phyloP scores from a whole-genome alignment of 2,888 invertebrate genomes.

The Mythimna vitellina region DNA sequence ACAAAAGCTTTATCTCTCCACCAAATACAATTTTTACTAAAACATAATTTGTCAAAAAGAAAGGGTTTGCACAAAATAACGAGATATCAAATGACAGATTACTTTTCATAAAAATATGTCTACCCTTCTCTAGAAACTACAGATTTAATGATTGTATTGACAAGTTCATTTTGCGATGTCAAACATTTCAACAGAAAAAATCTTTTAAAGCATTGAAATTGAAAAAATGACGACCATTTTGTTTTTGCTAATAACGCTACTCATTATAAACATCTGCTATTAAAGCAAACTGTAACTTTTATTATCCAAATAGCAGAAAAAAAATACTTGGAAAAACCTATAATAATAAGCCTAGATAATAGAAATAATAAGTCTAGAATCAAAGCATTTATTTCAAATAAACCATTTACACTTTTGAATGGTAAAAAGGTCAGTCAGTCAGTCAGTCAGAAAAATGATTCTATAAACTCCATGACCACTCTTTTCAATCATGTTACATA shows the following conservation, averaged over 20 bases:
- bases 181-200: conserved; percentile 6
- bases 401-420: no score
- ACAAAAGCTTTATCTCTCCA: neutral
- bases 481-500: no score
- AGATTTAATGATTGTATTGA: conserved; percentile 15
- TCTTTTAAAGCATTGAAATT: neutral
- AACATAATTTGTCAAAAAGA: neutral
- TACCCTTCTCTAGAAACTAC: neutral
- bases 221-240: neutral
- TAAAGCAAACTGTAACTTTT: no score
- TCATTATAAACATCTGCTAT: neutral
- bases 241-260: neutral
- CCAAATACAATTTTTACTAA: neutral
- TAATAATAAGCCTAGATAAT: no score
- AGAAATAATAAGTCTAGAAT: no score
- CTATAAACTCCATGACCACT: no score
- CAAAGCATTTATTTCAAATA: no score
- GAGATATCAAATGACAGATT: conserved; percentile 10
- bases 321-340: no score
- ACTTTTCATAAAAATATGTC: conserved; percentile 17
- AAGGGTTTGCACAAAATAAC: conserved; percentile 1
- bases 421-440: no score
- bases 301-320: neutral
- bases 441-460: no score
- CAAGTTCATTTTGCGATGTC: conserved; percentile 1